Conservation (phyloP, 2,797 vertebrate genomes). For the Zalophus californianus region DNA sequence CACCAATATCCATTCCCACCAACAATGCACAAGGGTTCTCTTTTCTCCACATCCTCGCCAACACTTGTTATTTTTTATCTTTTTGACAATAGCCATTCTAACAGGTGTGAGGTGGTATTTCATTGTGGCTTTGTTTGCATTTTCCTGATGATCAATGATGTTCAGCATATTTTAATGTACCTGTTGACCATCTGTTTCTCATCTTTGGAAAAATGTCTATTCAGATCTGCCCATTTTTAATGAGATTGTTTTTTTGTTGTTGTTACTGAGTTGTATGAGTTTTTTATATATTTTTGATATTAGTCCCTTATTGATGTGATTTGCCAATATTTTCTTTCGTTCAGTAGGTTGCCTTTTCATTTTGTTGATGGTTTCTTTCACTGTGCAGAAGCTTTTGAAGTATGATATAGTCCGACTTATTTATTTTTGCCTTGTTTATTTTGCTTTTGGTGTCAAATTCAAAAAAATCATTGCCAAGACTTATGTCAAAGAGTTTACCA, state of each 20-base stretch:
- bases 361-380: background rate
- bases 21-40: background rate
- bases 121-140: background rate
- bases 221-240: background rate
- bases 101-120: background rate
- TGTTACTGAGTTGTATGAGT: background rate
- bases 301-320: background rate
- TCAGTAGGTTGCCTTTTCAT: background rate
- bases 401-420: background rate
- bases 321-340: background rate
- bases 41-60: background rate
- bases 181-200: background rate
- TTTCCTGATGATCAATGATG: background rate
- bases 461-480: background rate
- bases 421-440: background rate
- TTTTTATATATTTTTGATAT: background rate
- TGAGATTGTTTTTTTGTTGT: background rate
- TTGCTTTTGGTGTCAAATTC: background rate
- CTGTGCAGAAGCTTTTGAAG: background rate
- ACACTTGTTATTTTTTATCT: background rate
- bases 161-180: background rate
- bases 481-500: background rate
- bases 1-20: background rate
- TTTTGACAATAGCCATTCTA: background rate
- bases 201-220: background rate